Percentiles rank a stretch among this genome's conserved stretches.
Conservation (phyloP, 2,113 vertebrate genomes). For the Ctenomys sociabilis region DNA sequence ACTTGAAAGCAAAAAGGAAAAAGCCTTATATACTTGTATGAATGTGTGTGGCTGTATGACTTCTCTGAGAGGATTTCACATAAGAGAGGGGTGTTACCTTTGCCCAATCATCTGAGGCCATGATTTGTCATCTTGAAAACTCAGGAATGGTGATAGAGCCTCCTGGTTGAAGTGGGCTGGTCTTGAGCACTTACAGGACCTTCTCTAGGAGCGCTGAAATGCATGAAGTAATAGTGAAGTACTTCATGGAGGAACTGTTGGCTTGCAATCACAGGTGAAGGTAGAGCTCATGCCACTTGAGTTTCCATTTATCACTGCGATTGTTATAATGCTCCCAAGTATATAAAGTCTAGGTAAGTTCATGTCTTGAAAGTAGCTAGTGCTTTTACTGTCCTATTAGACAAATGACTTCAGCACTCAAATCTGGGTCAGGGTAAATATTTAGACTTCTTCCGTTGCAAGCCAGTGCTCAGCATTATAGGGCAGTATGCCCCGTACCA, state of each 20-base stretch:
- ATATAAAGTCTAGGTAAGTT: background rate
- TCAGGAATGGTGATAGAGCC: background rate
- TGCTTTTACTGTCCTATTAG: background rate
- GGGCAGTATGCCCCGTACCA: background rate
- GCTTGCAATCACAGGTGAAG: background rate
- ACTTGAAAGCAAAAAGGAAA: background rate
- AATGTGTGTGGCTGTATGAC: background rate
- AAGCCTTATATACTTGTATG: background rate
- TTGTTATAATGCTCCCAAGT: background rate
- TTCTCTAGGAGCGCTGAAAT: background rate
- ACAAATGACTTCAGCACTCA: background rate
- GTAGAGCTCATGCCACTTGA: background rate
- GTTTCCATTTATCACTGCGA: background rate
- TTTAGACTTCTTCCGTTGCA: slow-evolving; percentile 34
- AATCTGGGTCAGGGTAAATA: slow-evolving; percentile 9
- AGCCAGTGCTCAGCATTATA: background rate
- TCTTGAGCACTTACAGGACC: background rate
- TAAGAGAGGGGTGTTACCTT: background rate
- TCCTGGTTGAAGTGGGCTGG: background rate
- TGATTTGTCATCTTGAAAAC: background rate
- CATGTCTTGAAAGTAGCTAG: slow-evolving; percentile 39
- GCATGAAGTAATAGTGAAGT: background rate
- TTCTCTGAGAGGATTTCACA: background rate
- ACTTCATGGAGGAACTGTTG: background rate
- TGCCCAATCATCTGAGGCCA: background rate